phyloP scores from a whole-genome alignment of 2,888 invertebrate genomes.

The Craniophora ligustri region DNA sequence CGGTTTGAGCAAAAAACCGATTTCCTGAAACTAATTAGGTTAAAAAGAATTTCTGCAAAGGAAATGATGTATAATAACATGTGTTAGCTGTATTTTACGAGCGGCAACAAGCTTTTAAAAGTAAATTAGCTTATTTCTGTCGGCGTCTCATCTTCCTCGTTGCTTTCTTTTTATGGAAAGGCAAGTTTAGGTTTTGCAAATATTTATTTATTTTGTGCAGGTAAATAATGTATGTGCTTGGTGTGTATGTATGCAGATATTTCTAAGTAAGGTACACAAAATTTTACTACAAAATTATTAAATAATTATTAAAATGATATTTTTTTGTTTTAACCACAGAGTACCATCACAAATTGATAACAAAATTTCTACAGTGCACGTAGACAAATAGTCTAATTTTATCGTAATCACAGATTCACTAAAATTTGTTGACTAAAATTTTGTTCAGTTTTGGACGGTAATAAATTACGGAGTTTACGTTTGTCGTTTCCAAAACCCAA shows the following conservation, averaged over 20 bases:
- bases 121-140: constrained; percentile 48
- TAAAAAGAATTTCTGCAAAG: constrained; percentile 47
- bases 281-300: too few species aligned
- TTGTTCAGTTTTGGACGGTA: too few species aligned
- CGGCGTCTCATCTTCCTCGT: constrained; percentile 19
- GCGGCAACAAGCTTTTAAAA: constrained; percentile 48
- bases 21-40: constrained; percentile 52
- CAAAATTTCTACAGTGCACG: too few species aligned
- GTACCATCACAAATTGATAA: too few species aligned
- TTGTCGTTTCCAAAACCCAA: too few species aligned
- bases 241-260: not conserved
- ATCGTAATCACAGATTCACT: too few species aligned
- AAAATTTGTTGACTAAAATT: too few species aligned
- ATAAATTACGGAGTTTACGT: too few species aligned
- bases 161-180: constrained; percentile 21
- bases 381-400: too few species aligned
- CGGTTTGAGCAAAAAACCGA: constrained; percentile 37
- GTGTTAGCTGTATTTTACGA: constrained; percentile 48
- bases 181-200: constrained; percentile 23
- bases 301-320: too few species aligned
- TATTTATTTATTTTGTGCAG: constrained; percentile 16
- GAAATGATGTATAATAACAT: constrained; percentile 54
- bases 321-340: too few species aligned
- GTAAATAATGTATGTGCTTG: not conserved
- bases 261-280: too few species aligned